A percentile compares a stretch with the other conserved stretches of the same genome.
Conservation (phyloP, 2,797 vertebrate species). For the Clarias platycephalus region DNA sequence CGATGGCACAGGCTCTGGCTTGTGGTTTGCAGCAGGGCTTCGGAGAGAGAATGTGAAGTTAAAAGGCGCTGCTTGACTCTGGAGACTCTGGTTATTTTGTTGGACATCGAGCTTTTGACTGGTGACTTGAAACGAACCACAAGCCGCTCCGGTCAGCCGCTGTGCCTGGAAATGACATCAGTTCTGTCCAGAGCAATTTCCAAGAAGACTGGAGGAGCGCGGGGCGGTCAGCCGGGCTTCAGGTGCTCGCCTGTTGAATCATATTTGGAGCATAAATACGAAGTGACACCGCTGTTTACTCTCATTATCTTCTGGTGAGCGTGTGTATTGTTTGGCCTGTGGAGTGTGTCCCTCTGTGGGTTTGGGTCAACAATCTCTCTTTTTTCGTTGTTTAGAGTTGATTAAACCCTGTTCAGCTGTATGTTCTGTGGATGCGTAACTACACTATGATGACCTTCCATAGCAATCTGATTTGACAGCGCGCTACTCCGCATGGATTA, state of each 20-base stretch:
- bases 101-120: constrained; percentile 49
- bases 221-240: constrained; percentile 7
- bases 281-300: background rate
- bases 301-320: constrained; percentile 3
- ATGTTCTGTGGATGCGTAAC: background rate
- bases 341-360: background rate
- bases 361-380: background rate
- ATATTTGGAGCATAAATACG: background rate
- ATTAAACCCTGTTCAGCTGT: background rate
- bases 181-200: constrained; percentile 33
- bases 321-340: background rate
- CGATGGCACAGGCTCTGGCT: constrained; percentile 39
- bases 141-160: constrained; percentile 44
- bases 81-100: constrained; percentile 29
- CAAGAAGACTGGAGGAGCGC: constrained; percentile 1
- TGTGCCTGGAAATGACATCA: constrained; percentile 49
- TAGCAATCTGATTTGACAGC: background rate
- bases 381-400: background rate
- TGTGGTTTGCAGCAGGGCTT: constrained; percentile 28
- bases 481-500: background rate
- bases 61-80: constrained; percentile 11
- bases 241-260: background rate
- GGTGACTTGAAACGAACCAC: constrained; percentile 47
- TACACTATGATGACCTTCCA: background rate
- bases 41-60: constrained; percentile 32